Base-by-base conservation (phyloP, 2,888 invertebrate genomes). In the Oeneis ivallda region DNA sequence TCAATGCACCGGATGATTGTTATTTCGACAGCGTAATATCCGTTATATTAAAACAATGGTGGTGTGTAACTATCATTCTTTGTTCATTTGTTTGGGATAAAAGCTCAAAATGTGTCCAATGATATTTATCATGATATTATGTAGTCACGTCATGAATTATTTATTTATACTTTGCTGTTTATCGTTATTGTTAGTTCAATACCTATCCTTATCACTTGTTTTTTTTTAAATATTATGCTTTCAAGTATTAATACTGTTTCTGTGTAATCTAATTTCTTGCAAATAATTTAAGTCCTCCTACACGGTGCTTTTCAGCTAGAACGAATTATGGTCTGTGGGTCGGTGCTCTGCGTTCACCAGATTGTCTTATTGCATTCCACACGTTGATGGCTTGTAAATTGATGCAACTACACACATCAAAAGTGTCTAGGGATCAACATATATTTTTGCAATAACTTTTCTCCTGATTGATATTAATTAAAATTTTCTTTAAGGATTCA, bases 251-350 rank as follows among this genome's bases (percentile, higher is more conserved):
- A 9, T 11, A 19, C 19, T 26, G 11, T 50, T 26, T 8, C 26
- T 19, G 19, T 19, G 41, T 11, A 17, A 56, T 56, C 13, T 7
- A n/a, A 56, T 19, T 56, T 54, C 11, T 43, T 45, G 74, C 73
- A 81, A 79, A 82, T 84, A 85, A 80, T 77, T 83, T 56, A 13
- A 56, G 56, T 72, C 69, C 84, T 71, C 87, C 87, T 79, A 87
- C 88, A 76, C 74, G 57, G 64, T 72, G 67, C 68, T 71, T 62
- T 70, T 70, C 67, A 69, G 56, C 57, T 62, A 60, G 58, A 69
- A 62, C 65, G 45, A 62, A 65, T 65, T 67, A 63, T 60, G 26
- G 56, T 60, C 59, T 56, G 74, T 71, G 68, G 57, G 57, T 57
- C 39, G 52, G 63, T 66, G 57, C 64, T 41, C 53, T 8, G 58